Evolutionary conservation across 92 coral and sea anemone species (phyloP), one percentile per base, ranked within the genome.

Genomic region (Galaxea fascicularis): DNA sequence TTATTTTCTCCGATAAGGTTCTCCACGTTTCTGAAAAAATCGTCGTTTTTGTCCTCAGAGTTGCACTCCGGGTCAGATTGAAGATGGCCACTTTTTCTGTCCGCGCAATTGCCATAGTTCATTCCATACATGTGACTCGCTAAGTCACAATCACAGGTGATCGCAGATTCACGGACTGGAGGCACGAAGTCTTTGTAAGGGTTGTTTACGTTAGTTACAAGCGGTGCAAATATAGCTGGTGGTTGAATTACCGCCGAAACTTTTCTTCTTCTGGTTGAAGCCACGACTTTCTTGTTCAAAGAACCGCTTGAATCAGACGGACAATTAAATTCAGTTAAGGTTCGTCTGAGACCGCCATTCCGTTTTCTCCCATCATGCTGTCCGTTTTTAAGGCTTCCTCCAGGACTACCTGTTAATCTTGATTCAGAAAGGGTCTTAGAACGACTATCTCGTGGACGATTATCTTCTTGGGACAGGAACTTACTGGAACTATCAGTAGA

Each of bases 171-270:
- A 14, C 98, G 93, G 54, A 92, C 58, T 21, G 95, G 95, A 46
- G 98, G 98, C 10, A 92, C 95, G 65, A 94, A 94, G 52, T 94
- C 98, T 62, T 92, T 90, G 51, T 94, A 94, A 18, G 98, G 98
- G 73, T 87, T 94, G 44, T 87, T 90, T 3, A 88, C 95, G 65
- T 94, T 86, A 8, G 91, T 79, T 30, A 94, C 91, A 27, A 94
- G 86, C 27, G 89, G 87, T 53, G 98, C 98, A 77, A 92, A 94
- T 71, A 94, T 82, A 4, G 87, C 51, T 5, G 98, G 98, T 30
- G 98, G 98, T 29, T 85, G 90, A 12, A 88, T 89, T 27, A 53
- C 93, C 20, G 86, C 85, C 35, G 98, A 89, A 77, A 88, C 63
- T 85, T 92, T 94, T 68, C 95, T 85, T 74, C 95, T 86, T 27